A percentile compares a stretch with the other conserved stretches of the same genome.
Evolutionary conservation across 2,113 vertebrate species (phyloP).

Genomic region (Dipodomys ordii): DNA sequence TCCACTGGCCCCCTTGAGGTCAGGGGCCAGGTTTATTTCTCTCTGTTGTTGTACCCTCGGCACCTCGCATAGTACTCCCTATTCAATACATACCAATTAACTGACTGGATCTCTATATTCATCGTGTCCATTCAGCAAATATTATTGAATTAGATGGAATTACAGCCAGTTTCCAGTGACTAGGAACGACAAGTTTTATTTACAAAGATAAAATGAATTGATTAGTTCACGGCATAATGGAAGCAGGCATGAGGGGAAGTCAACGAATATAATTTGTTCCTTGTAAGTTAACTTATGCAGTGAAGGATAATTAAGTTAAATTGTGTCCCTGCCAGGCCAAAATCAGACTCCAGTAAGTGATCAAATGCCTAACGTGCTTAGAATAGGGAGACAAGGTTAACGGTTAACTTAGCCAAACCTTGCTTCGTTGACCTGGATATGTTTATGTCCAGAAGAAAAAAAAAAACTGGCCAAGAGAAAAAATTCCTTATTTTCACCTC

Average conservation of each 20-base stretch:
- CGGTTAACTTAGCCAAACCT: neutral
- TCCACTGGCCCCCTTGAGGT: neutral
- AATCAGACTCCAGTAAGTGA: neutral
- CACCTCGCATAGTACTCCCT: neutral
- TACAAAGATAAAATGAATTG: slow-evolving; percentile 43
- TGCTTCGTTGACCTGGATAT: neutral
- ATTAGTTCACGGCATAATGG: neutral
- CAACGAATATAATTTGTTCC: neutral
- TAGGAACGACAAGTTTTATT: neutral
- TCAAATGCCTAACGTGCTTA: neutral
- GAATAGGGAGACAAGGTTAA: neutral
- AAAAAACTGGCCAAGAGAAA: neutral
- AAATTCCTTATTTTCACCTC: neutral
- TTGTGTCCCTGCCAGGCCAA: neutral
- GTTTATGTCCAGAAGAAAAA: neutral
- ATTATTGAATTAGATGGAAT: slow-evolving; percentile 38
- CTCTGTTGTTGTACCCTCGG: neutral
- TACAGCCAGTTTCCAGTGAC: slow-evolving; percentile 39
- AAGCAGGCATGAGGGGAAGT: neutral
- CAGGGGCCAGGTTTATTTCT: neutral
- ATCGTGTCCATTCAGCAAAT: neutral
- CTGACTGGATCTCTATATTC: neutral
- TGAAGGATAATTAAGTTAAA: neutral
- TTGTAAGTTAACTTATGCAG: fast-evolving
- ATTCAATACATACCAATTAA: neutral